Evolutionary conservation across 1,140 invertebrate genomes (phyloP).

Genomic region (Tetramorium simillimum): DNA sequence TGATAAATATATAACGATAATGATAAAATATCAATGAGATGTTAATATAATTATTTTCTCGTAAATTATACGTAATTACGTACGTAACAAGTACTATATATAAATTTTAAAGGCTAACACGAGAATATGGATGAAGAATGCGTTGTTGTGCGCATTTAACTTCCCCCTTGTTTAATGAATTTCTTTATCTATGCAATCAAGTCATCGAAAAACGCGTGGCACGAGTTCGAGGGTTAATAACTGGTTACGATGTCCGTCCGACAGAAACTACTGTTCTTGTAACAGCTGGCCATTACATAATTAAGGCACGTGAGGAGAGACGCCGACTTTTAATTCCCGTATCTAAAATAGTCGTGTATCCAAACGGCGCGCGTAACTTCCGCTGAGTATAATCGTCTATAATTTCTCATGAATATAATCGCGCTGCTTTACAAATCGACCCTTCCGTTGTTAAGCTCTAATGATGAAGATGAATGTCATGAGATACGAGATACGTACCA

Average conservation of each 20-base stretch:
- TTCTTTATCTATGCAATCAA: conserved; percentile 26
- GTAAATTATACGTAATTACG: neutral
- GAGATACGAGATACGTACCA: neutral
- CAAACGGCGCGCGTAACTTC: neutral
- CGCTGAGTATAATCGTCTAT: neutral
- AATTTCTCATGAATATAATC: conserved; percentile 30
- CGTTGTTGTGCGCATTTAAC: neutral
- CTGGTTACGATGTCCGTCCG: neutral
- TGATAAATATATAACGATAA: neutral
- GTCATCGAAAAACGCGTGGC: conserved; percentile 4
- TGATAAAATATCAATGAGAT: neutral
- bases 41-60: neutral
- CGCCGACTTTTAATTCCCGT: conserved; percentile 26
- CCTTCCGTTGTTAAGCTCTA: conserved; percentile 1
- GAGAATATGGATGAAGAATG: neutral
- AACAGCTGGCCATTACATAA: conserved; percentile 25
- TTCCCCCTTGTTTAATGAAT: conserved; percentile 19
- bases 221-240: conserved; percentile 33
- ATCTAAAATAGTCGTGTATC: neutral
- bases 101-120: neutral
- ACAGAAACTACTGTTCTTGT: conserved; percentile 7
- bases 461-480: conserved; percentile 1
- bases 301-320: conserved; percentile 6
- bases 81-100: neutral
- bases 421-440: conserved; percentile 13